phyloP scores from a whole-genome alignment of 1,140 invertebrate genomes.

The Trialeurodes vaporariorum region DNA sequence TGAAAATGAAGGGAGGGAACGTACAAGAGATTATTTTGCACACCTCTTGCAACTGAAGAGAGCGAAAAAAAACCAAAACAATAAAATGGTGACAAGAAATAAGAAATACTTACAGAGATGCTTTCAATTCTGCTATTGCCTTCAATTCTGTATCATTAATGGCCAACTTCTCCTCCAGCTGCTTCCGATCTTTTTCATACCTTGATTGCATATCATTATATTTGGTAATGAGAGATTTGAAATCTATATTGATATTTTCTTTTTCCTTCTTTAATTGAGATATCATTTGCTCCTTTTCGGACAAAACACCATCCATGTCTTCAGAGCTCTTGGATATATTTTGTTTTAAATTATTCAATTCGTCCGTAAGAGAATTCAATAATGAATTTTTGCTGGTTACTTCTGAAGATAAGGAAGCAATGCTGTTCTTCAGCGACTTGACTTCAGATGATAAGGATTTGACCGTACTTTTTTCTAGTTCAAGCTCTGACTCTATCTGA shows the following conservation, averaged over 20 bases:
- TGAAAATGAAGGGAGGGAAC: too few species aligned
- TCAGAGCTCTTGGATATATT: not conserved
- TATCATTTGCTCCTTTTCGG: not conserved
- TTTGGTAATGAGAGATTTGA: not conserved
- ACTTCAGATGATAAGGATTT: not conserved
- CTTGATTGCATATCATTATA: conserved; percentile 14
- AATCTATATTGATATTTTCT: not conserved
- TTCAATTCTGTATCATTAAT: not conserved
- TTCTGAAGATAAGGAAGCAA: not conserved
- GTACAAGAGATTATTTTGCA: too few species aligned
- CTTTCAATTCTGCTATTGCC: not conserved
- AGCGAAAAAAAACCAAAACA: too few species aligned
- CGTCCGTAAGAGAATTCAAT: not conserved
- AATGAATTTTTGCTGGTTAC: not conserved
- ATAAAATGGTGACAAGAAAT: not conserved
- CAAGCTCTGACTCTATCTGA: not conserved
- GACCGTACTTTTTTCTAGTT: not conserved
- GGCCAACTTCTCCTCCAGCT: conserved; percentile 19
- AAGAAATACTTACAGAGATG: not conserved
- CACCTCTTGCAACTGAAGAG: too few species aligned
- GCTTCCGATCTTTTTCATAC: conserved; percentile 22
- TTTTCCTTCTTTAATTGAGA: conserved; percentile 1
- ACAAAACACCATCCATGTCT: not conserved
- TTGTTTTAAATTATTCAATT: not conserved
- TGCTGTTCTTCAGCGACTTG: not conserved